These are phyloP conservation scores for Catotricha subobsoleta DNA, from an alignment of 2,888 invertebrate species.

Conservation along the genomic window DNA sequence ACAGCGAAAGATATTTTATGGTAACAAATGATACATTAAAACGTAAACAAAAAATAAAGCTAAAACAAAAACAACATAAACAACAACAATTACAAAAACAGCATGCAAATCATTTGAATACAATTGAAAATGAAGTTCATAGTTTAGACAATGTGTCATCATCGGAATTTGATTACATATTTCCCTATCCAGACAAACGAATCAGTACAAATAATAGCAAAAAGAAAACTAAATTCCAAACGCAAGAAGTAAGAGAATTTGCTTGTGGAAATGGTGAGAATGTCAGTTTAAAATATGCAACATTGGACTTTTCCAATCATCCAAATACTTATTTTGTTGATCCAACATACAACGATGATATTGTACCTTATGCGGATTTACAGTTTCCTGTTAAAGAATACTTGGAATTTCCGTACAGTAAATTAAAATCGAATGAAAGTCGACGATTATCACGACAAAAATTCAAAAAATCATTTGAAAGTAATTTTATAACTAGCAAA, in stretches of 20 bases:
- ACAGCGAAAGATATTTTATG: neutral
- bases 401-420: conserved; percentile 8
- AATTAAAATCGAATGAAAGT: conserved; percentile 6
- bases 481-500: conserved; percentile 5
- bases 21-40: neutral
- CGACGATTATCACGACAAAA: conserved; percentile 13
- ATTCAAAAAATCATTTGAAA: neutral
- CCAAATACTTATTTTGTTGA: conserved; percentile 9
- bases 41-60: neutral
- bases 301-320: conserved; percentile 8
- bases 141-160: neutral
- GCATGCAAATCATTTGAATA: neutral
- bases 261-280: conserved; percentile 4
- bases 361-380: conserved; percentile 10
- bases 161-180: conserved; percentile 8
- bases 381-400: conserved; percentile 9
- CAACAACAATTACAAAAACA: neutral
- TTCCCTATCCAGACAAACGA: conserved; percentile 17
- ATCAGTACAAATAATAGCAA: conserved; percentile 9
- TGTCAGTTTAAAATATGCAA: conserved; percentile 10
- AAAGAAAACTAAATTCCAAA: conserved; percentile 13
- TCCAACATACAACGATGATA: conserved; percentile 8
- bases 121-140: neutral
- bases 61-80: neutral
- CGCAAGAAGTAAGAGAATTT: conserved; percentile 16